Evolutionary conservation across 2,797 vertebrate species (phyloP).

Genomic region (Acipenser oxyrinchus): DNA sequence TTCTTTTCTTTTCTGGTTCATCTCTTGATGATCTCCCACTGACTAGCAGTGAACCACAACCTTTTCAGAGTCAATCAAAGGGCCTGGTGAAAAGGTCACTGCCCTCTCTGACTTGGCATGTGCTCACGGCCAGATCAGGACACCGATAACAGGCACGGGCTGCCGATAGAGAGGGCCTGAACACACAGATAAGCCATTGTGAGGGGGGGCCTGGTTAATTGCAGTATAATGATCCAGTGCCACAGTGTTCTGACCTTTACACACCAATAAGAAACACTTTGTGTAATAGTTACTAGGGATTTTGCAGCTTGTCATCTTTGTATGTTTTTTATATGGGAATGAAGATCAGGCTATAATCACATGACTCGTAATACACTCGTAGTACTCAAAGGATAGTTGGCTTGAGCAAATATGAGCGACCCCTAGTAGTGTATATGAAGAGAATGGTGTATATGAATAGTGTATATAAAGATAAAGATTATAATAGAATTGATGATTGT

Average conservation of each 20-base stretch:
- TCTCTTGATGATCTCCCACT: conserved; percentile 30
- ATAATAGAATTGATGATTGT: no score
- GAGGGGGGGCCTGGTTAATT: conserved; percentile 43
- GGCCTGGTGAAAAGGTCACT: conserved; percentile 44
- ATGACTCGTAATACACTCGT: no score
- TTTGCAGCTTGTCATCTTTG: no score
- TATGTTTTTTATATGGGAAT: no score
- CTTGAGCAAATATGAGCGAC: no score
- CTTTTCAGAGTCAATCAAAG: conserved; percentile 26
- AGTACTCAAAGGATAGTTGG: no score
- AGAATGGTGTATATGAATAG: no score
- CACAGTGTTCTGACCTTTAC: conserved; percentile 37
- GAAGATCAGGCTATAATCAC: no score
- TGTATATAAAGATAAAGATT: no score
- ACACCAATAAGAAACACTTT: neutral
- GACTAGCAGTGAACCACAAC: conserved; percentile 36
- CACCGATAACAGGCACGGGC: conserved; percentile 35
- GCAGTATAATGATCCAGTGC: conserved; percentile 28
- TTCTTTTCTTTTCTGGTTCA: conserved; percentile 24
- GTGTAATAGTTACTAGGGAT: neutral
- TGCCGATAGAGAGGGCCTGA: conserved; percentile 28
- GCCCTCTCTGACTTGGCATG: conserved; percentile 54
- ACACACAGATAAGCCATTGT: conserved; percentile 49
- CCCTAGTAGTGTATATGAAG: no score
- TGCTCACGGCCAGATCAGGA: conserved; percentile 44